These are phyloP conservation scores for Atopsyche davidsoni DNA, from an alignment of 1,140 invertebrate species.

Conservation along the genomic window DNA sequence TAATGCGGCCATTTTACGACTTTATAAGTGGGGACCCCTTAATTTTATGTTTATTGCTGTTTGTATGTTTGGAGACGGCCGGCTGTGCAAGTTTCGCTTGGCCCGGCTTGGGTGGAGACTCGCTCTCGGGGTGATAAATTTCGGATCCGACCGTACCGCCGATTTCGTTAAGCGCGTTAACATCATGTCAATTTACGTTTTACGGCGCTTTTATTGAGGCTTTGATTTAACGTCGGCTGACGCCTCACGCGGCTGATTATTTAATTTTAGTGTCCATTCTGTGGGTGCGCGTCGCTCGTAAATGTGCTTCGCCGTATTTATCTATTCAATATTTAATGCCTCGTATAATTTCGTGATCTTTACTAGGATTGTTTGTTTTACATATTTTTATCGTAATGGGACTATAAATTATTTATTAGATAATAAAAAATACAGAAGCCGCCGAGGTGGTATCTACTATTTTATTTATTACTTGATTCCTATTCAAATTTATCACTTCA, in stretches of 20 bases:
- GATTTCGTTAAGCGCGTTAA: constrained; percentile 33
- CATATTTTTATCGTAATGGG: too few species aligned
- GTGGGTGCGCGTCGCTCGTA: too few species aligned
- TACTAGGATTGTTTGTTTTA: too few species aligned
- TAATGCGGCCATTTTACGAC: constrained; percentile 31
- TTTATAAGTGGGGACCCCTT: constrained; percentile 31
- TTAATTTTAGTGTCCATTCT: constrained; percentile 5
- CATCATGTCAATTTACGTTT: constrained; percentile 28
- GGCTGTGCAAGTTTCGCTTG: constrained; percentile 10
- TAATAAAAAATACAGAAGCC: too few species aligned
- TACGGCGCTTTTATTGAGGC: constrained; percentile 20
- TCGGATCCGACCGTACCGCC: constrained; percentile 11
- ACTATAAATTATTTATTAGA: too few species aligned
- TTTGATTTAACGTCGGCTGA: constrained; percentile 6
- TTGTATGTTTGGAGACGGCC: constrained; percentile 25
- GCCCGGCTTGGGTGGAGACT: background rate
- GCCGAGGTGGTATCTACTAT: too few species aligned
- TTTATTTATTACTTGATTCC: too few species aligned
- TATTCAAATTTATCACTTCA: too few species aligned
- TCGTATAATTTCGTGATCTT: too few species aligned
- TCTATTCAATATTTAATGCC: too few species aligned
- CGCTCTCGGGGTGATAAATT: constrained; percentile 14
- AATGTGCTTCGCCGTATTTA: too few species aligned
- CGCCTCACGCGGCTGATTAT: background rate
- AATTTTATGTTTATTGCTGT: constrained; percentile 32